Evolutionary conservation across 2,888 invertebrate genomes (phyloP).

Genomic region (Coremacera marginata): DNA sequence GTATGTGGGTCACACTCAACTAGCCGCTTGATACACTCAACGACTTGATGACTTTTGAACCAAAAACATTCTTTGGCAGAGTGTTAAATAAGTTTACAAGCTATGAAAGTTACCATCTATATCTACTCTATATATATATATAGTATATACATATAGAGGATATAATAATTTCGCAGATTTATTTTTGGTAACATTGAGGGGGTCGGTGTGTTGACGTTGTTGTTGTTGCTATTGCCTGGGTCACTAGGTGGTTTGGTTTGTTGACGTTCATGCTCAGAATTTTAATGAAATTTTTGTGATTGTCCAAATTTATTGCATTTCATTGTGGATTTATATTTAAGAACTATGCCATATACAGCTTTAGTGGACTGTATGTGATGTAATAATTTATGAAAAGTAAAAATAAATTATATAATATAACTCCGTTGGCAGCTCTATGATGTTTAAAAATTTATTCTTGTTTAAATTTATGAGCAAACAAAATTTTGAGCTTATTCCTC

Average conservation of each 20-base stretch:
- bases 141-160: too few species aligned
- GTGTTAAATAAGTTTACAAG: slow-evolving; percentile 7
- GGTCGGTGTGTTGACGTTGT: neutral
- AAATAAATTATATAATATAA: too few species aligned
- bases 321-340: neutral
- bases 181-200: neutral
- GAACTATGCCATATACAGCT: too few species aligned
- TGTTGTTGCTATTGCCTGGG: neutral
- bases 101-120: neutral
- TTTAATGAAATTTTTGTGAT: neutral
- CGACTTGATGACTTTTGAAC: slow-evolving; percentile 8
- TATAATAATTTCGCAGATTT: too few species aligned
- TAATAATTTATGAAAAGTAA: too few species aligned
- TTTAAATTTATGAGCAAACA: too few species aligned
- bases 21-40: slow-evolving; percentile 5
- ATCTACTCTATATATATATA: too few species aligned
- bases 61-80: neutral
- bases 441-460: too few species aligned
- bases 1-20: neutral
- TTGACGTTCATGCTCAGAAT: neutral
- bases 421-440: too few species aligned
- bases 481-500: too few species aligned
- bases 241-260: neutral
- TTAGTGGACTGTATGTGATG: too few species aligned
- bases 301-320: slow-evolving; percentile 10